Percentiles rank a stretch among this genome's conserved stretches.
These are phyloP conservation scores for Silurus asotus DNA, from an alignment of 2,113 vertebrate species.

Conservation along the genomic window DNA sequence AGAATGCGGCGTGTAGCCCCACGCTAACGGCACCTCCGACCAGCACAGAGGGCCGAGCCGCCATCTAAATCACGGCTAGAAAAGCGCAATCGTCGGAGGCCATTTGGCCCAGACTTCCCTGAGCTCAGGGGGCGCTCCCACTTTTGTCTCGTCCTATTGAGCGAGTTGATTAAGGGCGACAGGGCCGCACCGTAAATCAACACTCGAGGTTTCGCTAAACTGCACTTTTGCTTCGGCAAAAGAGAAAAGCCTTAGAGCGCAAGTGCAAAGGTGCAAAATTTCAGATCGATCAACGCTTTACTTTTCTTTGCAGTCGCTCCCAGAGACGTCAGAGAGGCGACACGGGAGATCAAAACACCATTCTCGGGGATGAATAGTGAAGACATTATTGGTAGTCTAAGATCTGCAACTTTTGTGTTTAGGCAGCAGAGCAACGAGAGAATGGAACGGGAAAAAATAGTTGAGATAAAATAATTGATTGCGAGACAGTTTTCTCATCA, in stretches of 20 bases:
- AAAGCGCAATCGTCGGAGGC: constrained; percentile 88
- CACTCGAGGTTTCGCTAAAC: constrained; percentile 82
- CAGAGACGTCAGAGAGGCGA: constrained; percentile 44
- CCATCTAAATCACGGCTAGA: constrained; percentile 95
- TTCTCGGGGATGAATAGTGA: constrained; percentile 28
- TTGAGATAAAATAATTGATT: constrained; percentile 14
- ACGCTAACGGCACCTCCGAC: constrained; percentile 79
- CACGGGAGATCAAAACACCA: constrained; percentile 24
- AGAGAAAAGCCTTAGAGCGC: constrained; percentile 62
- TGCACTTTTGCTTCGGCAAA: constrained; percentile 71
- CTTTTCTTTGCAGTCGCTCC: constrained; percentile 63
- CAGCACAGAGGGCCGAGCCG: constrained; percentile 79
- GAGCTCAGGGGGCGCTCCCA: constrained; percentile 82
- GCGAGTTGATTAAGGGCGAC: constrained; percentile 93
- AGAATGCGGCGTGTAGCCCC: constrained; percentile 86
- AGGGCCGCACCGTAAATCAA: constrained; percentile 87
- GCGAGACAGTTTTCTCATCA: constrained; percentile 16
- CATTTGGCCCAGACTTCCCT: constrained; percentile 86
- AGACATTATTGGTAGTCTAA: constrained; percentile 20
- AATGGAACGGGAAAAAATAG: constrained; percentile 25
- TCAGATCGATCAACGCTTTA: constrained; percentile 69
- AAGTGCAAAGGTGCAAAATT: constrained; percentile 71
- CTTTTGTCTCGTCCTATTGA: constrained; percentile 89
- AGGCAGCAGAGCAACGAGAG: constrained; percentile 22
- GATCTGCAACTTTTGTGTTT: constrained; percentile 30